Evolutionary conservation across 2,888 invertebrate species (phyloP), one percentile per base, ranked within the genome.

Genomic region (Drosophila lacicola): DNA sequence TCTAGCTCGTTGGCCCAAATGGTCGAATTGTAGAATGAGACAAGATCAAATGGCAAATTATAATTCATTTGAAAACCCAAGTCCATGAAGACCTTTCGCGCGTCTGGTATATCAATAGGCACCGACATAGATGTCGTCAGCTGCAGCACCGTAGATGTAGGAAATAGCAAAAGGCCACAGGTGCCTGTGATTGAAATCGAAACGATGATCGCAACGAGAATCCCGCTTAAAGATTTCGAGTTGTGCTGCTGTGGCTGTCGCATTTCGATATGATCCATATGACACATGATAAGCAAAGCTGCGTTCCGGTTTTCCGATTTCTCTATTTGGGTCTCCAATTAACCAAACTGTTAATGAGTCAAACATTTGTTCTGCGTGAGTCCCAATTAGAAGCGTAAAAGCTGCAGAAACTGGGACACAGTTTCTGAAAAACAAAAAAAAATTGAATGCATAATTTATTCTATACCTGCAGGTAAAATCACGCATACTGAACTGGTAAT

Each of bases 51-150:
- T 2, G 92, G 92, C 49, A 92, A 57, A 46, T 88, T 80, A 49
- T 92, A 92, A 71, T 92, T 92, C 87, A 92, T 90, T 80, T 92
- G 92, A 49, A 92, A 84, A 1, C 92, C 92, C 87, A 90, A 78
- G 76, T 92, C 92, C 25, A 90, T 66, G 39, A 83, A 91, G 13
- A 90, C 74, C 55, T 88, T 90, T n/a, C 90, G 91, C n/a, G 78
- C 64, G 5, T 81, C 70, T 4, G 61, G 79, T 10, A 88, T 51
- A 14, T 74, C 71, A 8, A 91, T 71, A 1, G 92, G 91, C 60
- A 90, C 77, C 25, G 92, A 92, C 44, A 92, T 51, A 1, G 91
- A 73, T 6, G 78, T 10, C 14, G 85, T 86, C n/a, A 86, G 0
- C 60, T 90, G 90, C 3, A 90, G 45, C 9, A 73, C 64, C 21